Evolutionary conservation across 2,888 invertebrate species (phyloP).

Genomic region (Trichopria drosophilae): DNA sequence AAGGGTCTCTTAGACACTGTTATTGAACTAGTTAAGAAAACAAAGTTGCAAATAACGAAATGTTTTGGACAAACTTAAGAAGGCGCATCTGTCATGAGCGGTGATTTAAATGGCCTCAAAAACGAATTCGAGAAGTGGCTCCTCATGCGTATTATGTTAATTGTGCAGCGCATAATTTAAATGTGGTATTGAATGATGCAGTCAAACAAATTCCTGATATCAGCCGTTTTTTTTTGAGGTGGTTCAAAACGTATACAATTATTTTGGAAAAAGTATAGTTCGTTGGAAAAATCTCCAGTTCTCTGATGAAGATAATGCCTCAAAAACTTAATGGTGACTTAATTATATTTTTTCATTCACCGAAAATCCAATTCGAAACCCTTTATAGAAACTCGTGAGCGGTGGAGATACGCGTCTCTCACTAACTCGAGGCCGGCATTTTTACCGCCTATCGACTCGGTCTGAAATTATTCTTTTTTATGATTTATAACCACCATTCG

Average conservation of each 20-base stretch:
- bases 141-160: constrained; percentile 28
- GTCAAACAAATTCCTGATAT: neutral
- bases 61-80: constrained; percentile 27
- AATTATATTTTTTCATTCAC: too few species aligned
- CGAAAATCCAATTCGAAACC: too few species aligned
- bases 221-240: constrained; percentile 26
- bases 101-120: constrained; percentile 26
- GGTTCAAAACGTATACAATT: constrained; percentile 22
- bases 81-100: constrained; percentile 30
- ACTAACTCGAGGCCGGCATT: too few species aligned
- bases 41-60: constrained; percentile 8
- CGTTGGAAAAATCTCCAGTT: constrained; percentile 13
- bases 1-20: neutral
- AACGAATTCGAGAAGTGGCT: constrained; percentile 25
- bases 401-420: too few species aligned
- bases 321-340: too few species aligned
- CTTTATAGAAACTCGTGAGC: too few species aligned
- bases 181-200: constrained; percentile 20
- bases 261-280: constrained; percentile 16
- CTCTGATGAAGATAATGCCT: too few species aligned
- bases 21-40: constrained; percentile 17
- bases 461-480: too few species aligned
- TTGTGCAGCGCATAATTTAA: constrained; percentile 27
- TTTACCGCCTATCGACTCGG: too few species aligned
- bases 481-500: too few species aligned